A percentile compares a stretch with the other conserved stretches of the same genome.
phyloP scores from a whole-genome alignment of 1,140 invertebrate species.

The Muscidifurax raptorellus region DNA sequence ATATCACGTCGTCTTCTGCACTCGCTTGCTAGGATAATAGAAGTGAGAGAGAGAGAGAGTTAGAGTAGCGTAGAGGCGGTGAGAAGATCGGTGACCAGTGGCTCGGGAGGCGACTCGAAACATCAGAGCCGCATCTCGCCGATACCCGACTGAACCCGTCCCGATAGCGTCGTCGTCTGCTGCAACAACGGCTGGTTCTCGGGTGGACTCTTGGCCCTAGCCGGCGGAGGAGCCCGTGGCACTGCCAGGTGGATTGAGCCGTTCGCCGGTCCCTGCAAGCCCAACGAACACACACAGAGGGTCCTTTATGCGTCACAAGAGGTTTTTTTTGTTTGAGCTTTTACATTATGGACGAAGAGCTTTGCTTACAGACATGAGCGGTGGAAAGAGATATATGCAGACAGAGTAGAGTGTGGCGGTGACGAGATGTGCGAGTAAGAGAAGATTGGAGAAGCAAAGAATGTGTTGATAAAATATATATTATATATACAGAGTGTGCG shows the following conservation, averaged over 20 bases:
- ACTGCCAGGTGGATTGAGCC: slow-evolving; percentile 77
- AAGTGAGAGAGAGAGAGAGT: slow-evolving; percentile 1
- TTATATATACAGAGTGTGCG: neutral
- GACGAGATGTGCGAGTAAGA: too few relatives aligned
- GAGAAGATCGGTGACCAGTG: slow-evolving; percentile 70
- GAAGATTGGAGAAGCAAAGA: neutral
- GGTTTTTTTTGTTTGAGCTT: neutral
- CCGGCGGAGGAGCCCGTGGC: slow-evolving; percentile 77
- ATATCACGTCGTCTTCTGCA: neutral
- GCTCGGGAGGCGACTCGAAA: slow-evolving; percentile 74
- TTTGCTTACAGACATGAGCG: too few relatives aligned
- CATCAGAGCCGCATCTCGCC: slow-evolving; percentile 91
- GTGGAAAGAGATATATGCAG: neutral
- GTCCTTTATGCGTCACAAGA: neutral
- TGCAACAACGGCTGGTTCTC: slow-evolving; percentile 77
- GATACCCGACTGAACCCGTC: slow-evolving; percentile 80
- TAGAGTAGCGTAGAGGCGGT: slow-evolving; percentile 73
- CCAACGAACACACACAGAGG: slow-evolving; percentile 5
- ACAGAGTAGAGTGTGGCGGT: neutral
- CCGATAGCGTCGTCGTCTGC: slow-evolving; percentile 68
- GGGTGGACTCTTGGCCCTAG: slow-evolving; percentile 76
- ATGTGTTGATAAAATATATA: neutral
- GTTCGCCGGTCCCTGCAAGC: slow-evolving; percentile 75
- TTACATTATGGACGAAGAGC: too few relatives aligned
- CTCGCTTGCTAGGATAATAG: too few relatives aligned